Base-by-base conservation (phyloP, 2,797 vertebrate species). In the Enteromius mattozi region DNA sequence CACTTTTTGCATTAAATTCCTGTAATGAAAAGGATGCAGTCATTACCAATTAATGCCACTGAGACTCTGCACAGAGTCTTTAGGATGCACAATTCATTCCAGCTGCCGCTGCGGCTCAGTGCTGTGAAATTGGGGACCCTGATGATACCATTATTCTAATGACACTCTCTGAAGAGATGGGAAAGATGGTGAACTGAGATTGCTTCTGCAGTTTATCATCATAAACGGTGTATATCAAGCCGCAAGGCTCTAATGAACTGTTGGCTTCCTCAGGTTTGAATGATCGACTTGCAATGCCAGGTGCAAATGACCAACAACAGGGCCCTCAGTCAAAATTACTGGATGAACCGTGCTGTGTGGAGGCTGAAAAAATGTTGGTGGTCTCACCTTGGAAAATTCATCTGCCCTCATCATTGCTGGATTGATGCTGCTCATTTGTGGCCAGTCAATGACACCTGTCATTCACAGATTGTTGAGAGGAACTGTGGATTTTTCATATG, bases 141-240 rank as follows among this genome's bases (percentile, higher is more conserved):
- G 90, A 91, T 90, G 91, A 92, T 91, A 90, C 90, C 91, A 91
- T 90, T 87, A 83, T 87, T 86, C 42, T 89, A 87, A 88, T 87
- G 92, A 90, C 90, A 89, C 90, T 89, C 91, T 88, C 81, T 51
- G 89, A 91, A 87, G 88, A 86, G 88, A 91, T 89, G 89, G 90
- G 91, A 91, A 74, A 85, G 78, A 81, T 69, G 63, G 63, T 59
- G 27, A 81, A 78, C n/a, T 45, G 37, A 82, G 68, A 70, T 77
- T 68, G 82, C 59, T 76, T 76, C 45, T 54, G 37, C 49, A 42
- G 82, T 84, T 78, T 84, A 84, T 84, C 82, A 78, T 84, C 65
- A 24, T 47, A 78, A 84, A 59, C 49, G 27, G 27, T 56, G 65
- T 81, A 89, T 83, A 88, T 78, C 77, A 85, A 75, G 80, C 86